Conservation (phyloP, 1,140 invertebrate genomes). For the Drosophila lacteicornis region DNA sequence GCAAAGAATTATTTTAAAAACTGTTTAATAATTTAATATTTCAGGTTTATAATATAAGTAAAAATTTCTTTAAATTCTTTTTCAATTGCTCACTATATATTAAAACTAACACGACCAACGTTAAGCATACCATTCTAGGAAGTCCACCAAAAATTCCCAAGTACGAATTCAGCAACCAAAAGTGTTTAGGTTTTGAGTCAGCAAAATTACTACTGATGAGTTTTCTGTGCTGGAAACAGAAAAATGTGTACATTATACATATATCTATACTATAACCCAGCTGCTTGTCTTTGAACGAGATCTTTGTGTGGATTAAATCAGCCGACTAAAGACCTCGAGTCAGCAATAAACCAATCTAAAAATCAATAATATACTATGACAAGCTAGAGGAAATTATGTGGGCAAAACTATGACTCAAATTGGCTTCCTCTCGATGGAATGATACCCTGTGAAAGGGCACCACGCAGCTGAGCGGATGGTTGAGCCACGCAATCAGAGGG, state of each 20-base stretch:
- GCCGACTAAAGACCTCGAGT: too few relatives aligned
- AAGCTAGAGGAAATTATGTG: too few relatives aligned
- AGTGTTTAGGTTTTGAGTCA: too few relatives aligned
- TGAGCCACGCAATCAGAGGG: conserved; percentile 65
- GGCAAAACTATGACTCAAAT: neutral
- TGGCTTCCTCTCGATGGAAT: neutral
- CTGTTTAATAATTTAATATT: too few relatives aligned
- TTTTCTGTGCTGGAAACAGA: neutral
- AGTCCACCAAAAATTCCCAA: neutral
- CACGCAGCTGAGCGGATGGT: conserved; percentile 11
- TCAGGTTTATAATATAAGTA: too few relatives aligned
- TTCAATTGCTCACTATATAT: too few relatives aligned
- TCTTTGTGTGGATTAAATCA: neutral
- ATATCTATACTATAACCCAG: too few relatives aligned
- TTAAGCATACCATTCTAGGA: too few relatives aligned
- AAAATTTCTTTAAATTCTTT: too few relatives aligned
- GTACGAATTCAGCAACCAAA: neutral
- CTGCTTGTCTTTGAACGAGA: too few relatives aligned
- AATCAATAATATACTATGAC: neutral
- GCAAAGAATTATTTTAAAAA: too few relatives aligned
- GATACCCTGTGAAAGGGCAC: conserved; percentile 9
- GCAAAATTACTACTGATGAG: neutral
- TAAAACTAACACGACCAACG: too few relatives aligned
- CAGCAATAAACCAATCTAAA: neutral
- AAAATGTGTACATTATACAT: neutral